Conservation (phyloP, 2,888 invertebrate genomes). For the Sicus ferrugineus region DNA sequence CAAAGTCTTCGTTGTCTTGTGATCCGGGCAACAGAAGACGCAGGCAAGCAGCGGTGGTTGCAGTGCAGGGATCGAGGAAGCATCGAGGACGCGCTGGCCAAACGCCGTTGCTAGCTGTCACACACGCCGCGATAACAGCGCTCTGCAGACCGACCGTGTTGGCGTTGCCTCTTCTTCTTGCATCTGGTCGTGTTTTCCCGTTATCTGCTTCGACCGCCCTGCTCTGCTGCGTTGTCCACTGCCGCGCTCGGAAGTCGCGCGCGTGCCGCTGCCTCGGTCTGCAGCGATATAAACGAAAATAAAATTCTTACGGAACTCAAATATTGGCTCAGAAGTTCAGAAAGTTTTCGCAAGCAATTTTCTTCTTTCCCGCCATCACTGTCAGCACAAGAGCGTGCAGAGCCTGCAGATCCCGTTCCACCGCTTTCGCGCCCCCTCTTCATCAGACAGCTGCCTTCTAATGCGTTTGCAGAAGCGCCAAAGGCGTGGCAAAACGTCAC, state of each 20-base stretch:
- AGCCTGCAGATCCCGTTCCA: too few relatives aligned
- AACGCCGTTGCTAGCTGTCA: too few relatives aligned
- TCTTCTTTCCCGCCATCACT: slow-evolving; percentile 32
- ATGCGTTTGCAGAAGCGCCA: too few relatives aligned
- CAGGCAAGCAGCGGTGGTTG: too few relatives aligned
- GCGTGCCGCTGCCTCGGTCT: slow-evolving; percentile 14
- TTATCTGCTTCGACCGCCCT: not conserved
- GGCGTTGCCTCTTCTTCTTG: not conserved
- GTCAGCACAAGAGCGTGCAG: too few relatives aligned
- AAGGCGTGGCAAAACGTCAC: too few relatives aligned
- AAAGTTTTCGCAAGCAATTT: slow-evolving; percentile 59
- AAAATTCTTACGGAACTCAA: slow-evolving; percentile 55
- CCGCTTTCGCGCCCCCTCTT: not conserved
- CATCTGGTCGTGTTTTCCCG: not conserved
- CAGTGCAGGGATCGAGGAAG: too few relatives aligned
- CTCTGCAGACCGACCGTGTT: not conserved
- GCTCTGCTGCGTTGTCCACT: not conserved
- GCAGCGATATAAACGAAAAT: slow-evolving; percentile 21
- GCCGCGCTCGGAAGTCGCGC: not conserved
- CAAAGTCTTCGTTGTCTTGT: not conserved
- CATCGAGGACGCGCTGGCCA: too few relatives aligned
- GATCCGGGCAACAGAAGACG: too few relatives aligned
- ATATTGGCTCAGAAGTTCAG: slow-evolving; percentile 60
- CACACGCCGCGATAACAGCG: too few relatives aligned
- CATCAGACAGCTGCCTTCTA: too few relatives aligned